Base-by-base conservation (phyloP, 2,113 vertebrate species). In the Hoplias malabaricus region DNA sequence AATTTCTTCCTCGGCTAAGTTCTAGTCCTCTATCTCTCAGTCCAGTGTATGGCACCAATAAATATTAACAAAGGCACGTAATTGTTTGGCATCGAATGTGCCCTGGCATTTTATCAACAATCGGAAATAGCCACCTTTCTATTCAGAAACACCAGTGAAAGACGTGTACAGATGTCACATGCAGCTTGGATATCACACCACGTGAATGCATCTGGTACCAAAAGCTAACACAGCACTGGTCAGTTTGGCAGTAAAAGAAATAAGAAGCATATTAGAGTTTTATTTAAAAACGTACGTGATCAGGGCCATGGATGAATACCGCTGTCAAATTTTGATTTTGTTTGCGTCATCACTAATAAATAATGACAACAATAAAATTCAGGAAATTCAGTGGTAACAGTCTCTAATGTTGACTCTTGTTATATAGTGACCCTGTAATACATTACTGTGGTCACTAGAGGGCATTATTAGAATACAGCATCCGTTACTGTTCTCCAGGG, bases 11-110 rank as follows among this genome's bases (percentile, higher is more conserved):
- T 29, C 13, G 5, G 29, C 5, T 33, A 31, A 9, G 48, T 53
- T 21, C 19, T n/a, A 53, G 16, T 53, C 9, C 9, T 53, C 48
- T 6, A 21, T 2, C n/a, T 34, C 14, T 34, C 29, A 14, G 7
- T 19, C 9, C 59, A 34, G 23, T n/a, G n/a, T 63, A 21, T 19
- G 13, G n/a, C 33, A 63, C 59, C 11, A 63, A 36, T 63, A 63
- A 63, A 63, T 63, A 63, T 63, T 34, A n/a, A 63, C 7, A 8
- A 63, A 63, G 59, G 59, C 59, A 63, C 59, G 21, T 61, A 0
- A 61, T 63, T 59, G 34, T 34, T 61, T 36, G 59, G 59, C 33
- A 36, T 36, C n/a, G 31, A 10, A 1, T 11, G 56, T 61, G 25
- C 25, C 16, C 29, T 33, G 57, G 4, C 31, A 36, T 36, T 53